Base-by-base conservation (phyloP, 2,113 vertebrate species). In the Phylloscopus trochiloides region DNA sequence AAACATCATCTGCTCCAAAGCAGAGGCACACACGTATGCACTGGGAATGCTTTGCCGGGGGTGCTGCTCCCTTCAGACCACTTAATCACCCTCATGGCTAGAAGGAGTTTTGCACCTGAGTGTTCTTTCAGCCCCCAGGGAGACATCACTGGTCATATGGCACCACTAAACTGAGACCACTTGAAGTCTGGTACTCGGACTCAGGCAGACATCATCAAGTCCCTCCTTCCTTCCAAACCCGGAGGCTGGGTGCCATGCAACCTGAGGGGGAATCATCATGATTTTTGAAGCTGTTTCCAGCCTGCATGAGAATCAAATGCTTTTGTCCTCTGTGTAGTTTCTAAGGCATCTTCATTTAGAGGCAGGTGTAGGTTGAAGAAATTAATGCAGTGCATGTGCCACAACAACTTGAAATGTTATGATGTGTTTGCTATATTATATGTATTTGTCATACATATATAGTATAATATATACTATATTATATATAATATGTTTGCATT, bases 1-100 rank as follows among this genome's bases (percentile, higher is more conserved):
- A 59, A 80, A 14, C 15, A 17, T 40, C 20, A 43, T 13, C 12
- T 50, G 10, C 18, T 31, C 8, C 12, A 54, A 38, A 67, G 18
- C 12, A 47, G 12, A 63, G 13, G 2, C 0, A 1, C 3, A 20
- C 20, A n/a, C 1, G 9, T 4, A 28, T 1, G 5, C 3, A 10
- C 8, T 2, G 0, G 10, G 12, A 16, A 1, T 38, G 18, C 6
- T 36, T 65, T 3, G 0, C 8, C 25, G 36, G 20, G 6, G 17
- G 4, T 3, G 3, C 7, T 29, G 12, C 1, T 12, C 6, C 21
- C 14, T 72, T 81, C 29, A 65, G 29, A 48, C 4, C 6, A 19
- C 11, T 32, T 17, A 8, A 12, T 36, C 17, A 19, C 13, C 6
- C 20, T 68, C 9, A 3, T 16, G 8, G 22, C 28, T 52, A 45